phyloP scores from a whole-genome alignment of 2,888 invertebrate species.

The Eubasilissa splendida region DNA sequence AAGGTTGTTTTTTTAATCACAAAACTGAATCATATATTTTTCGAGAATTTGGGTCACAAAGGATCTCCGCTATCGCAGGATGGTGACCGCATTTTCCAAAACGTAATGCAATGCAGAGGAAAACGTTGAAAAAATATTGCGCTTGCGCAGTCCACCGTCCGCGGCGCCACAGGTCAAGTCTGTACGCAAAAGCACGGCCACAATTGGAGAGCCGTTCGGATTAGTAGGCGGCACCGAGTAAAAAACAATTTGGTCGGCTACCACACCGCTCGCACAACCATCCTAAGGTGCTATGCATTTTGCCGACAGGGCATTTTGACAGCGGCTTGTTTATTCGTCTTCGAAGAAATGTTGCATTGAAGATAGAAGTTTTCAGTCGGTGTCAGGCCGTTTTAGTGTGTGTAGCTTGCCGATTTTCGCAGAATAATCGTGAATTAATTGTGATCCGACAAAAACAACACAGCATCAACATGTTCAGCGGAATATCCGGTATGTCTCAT shows the following conservation, averaged over 20 bases:
- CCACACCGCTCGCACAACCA: background rate
- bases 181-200: conserved; percentile 3
- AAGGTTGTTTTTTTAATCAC: no score
- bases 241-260: background rate
- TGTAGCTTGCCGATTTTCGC: background rate
- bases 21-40: no score
- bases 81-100: conserved; percentile 16
- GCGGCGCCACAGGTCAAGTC: conserved; percentile 6
- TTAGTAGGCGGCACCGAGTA: background rate
- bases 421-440: conserved; percentile 36
- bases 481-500: conserved; percentile 51
- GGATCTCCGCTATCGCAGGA: background rate
- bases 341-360: conserved; percentile 28
- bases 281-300: background rate
- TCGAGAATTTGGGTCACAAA: background rate
- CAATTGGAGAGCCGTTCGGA: background rate
- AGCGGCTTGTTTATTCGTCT: background rate
- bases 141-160: conserved; percentile 18
- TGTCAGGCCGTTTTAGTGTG: conserved; percentile 22
- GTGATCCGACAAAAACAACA: conserved; percentile 36
- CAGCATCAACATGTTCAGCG: conserved; percentile 54
- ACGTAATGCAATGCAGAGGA: conserved; percentile 1
- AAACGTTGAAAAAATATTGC: conserved; percentile 9
- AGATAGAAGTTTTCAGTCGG: conserved; percentile 11
- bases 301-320: background rate